These are phyloP conservation scores for Malacosoma neustria DNA, from an alignment of 2,888 invertebrate genomes.

Conservation along the genomic window DNA sequence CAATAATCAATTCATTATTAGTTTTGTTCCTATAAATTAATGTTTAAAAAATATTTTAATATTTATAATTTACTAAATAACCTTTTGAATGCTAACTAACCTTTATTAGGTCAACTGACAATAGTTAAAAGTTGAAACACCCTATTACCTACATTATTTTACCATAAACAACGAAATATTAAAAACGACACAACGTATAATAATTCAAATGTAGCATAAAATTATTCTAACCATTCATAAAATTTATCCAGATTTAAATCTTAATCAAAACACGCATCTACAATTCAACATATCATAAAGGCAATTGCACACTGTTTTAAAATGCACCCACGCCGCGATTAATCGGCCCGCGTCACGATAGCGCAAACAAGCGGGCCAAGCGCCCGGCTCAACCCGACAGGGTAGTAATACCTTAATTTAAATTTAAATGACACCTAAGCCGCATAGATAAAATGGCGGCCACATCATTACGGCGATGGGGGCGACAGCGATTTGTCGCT, in stretches of 20 bases:
- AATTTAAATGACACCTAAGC: slow-evolving; percentile 70
- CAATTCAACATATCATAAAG: slow-evolving; percentile 19
- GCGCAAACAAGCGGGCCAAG: slow-evolving; percentile 33
- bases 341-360: slow-evolving; percentile 18
- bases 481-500: slow-evolving; percentile 4
- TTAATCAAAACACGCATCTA: background rate
- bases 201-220: background rate
- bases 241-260: background rate
- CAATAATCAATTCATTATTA: too few relatives aligned
- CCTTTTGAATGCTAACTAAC: too few relatives aligned
- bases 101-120: too few relatives aligned
- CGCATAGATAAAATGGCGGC: slow-evolving; percentile 34
- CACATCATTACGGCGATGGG: slow-evolving; percentile 30
- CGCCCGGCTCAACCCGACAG: slow-evolving; percentile 33
- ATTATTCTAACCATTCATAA: background rate
- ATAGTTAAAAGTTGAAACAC: too few relatives aligned
- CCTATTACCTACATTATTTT: too few relatives aligned
- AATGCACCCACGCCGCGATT: slow-evolving; percentile 24
- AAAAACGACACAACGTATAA: too few relatives aligned
- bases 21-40: too few relatives aligned
- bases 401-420: slow-evolving; percentile 66
- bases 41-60: too few relatives aligned
- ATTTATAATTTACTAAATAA: too few relatives aligned
- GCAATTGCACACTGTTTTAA: slow-evolving; percentile 31
- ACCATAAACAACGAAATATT: too few relatives aligned